Evolutionary conservation across 2,113 vertebrate genomes (phyloP).

Genomic region (cat (Felis catus)): F.catus_Fca126_mat1.0 CM031417.1:16683501-16684000

Average conservation of each 20-base stretch:
- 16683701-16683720: not conserved
- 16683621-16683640: not conserved
- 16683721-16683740: not conserved
- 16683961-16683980: not conserved
- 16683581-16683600: not conserved
- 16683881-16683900: not conserved
- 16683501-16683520: not conserved
- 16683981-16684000: not conserved
- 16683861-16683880: not conserved
- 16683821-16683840: not conserved
- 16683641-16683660: not conserved
- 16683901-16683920: not conserved
- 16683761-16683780: not conserved
- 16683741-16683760: not conserved
- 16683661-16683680: not conserved
- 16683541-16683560: not conserved
- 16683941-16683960: not conserved
- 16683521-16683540: not conserved
- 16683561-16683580: fast-evolving
- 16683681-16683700: not conserved
- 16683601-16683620: not conserved
- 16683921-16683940: not conserved
- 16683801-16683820: not conserved
- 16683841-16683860: not conserved
- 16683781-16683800: not conserved